Base-by-base conservation (phyloP, 2,797 vertebrate species). In the Glyptemys insculpta region DNA sequence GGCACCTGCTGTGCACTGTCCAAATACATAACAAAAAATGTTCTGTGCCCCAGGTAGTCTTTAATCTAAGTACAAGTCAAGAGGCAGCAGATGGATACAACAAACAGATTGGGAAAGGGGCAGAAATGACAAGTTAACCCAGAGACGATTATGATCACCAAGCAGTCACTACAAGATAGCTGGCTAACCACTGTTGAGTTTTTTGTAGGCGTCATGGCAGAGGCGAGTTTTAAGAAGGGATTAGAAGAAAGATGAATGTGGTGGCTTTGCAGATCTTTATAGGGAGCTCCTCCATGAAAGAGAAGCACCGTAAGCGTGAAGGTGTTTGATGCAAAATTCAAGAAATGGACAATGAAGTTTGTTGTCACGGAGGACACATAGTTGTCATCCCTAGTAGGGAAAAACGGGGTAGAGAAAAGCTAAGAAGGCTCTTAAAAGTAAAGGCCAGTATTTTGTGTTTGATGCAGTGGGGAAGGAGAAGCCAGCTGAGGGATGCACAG, bases 71-170 rank as follows among this genome's bases (percentile, higher is more conserved):
- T 31, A 59, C 57, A 59, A 91, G 84, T 12, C 50, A 90, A 92
- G 92, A 94, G 94, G 84, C 72, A 92, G 94, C 91, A 1, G 94
- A 4, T 23, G 34, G 34, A 9, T 68, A 96, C 94, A 96, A 95
- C 96, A 97, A 96, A 95, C 96, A 97, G 93, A 97, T 97, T 96
- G 94, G 89, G 82, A 97, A 93, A 94, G 95, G 96, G 96, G 94
- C 90, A 96, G 90, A 87, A 97, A 93, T 92, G 91, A 96, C 96
- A 94, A 97, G 96, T 95, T 97, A 97, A 95, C 95, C 90, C 86
- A 88, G 91, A 97, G 86, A 92, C 95, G 97, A 97, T 97, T 92
- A 94, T 92, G 94, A 97, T 97, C 96, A 91, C 94, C 94, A 50
- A 90, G 93, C 94, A 97, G 96, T 95, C 94, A 95, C 95, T 94